Conservation (phyloP, 2,888 invertebrate genomes). For the Tipula helvola region DNA sequence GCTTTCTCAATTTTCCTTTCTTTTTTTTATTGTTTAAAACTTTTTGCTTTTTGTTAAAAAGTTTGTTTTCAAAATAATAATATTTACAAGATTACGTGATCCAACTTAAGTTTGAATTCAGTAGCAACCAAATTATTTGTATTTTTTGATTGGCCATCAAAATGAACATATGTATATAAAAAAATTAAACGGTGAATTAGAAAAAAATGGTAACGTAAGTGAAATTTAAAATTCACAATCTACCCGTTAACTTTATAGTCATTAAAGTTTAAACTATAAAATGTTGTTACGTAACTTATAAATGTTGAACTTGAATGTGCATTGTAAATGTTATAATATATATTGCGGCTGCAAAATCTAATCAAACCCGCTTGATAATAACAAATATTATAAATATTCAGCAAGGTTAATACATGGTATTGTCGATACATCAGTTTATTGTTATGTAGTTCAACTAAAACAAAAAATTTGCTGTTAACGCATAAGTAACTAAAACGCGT, state of each 20-base stretch:
- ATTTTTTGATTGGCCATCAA: background rate
- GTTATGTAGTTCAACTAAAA: background rate
- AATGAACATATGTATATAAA: background rate
- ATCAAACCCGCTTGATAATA: background rate
- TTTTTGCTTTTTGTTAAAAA: background rate
- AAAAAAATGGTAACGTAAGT: background rate
- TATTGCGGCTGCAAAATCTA: background rate
- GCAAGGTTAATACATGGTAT: background rate
- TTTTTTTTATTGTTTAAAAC: background rate
- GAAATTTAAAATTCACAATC: too few relatives aligned
- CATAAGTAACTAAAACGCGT: background rate
- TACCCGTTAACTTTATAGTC: background rate
- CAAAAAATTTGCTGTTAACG: background rate
- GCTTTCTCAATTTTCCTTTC: background rate
- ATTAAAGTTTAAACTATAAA: too few relatives aligned
- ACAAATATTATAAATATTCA: background rate
- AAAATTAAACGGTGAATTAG: background rate
- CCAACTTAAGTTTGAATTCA: background rate
- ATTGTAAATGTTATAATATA: background rate
- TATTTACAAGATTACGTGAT: background rate
- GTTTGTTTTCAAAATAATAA: background rate
- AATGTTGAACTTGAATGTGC: background rate
- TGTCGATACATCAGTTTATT: background rate
- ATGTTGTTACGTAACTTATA: background rate
- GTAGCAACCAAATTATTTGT: background rate